Evolutionary conservation across 2,888 invertebrate species (phyloP), one percentile per base, ranked within the genome.

Genomic region (Marronus borbonicus): DNA sequence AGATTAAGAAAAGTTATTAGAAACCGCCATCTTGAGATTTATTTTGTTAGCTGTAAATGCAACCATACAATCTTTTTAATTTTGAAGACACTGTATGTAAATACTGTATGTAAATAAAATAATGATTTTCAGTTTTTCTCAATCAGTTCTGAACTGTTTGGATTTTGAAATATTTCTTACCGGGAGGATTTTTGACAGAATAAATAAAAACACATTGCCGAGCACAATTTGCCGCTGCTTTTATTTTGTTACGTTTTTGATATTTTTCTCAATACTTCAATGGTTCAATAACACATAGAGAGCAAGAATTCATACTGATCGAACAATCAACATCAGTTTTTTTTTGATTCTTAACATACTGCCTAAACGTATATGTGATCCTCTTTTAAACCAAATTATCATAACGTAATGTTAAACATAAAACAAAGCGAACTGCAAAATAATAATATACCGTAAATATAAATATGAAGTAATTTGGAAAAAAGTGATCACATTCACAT

Each of bases 221-320:
- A 70, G 70, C 70, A 70, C 70, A 70, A 55, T 70, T 58, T 70
- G 70, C 70, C 58, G 70, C 55, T 70, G 70, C 77, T 80, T 81
- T 81, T 80, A 80, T 81, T 80, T 81, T 81, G 81, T 82, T 82
- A 82, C 78, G 80, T 79, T 80, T 82, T 81, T 80, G 81, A 81
- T 82, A 83, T 68, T 82, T 52, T 80, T 82, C 81, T 81, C 81
- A 82, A 81, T 83, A 83, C 82, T 83, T 82, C 80, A 81, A 79
- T 81, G 82, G 81, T 80, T 83, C 81, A 81, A 82, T 83, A 83
- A 83, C 83, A 83, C 82, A 82, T 83, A 83, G 83, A 83, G 83
- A 83, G 83, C 83, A 82, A 81, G 81, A 83, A 83, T 69, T 81
- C 82, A 80, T 80, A 82, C 80, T 80, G 79, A 80, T 78, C 80